Evolutionary conservation across 2,113 vertebrate genomes (phyloP).

Genomic region (Nesoenas mayeri): DNA sequence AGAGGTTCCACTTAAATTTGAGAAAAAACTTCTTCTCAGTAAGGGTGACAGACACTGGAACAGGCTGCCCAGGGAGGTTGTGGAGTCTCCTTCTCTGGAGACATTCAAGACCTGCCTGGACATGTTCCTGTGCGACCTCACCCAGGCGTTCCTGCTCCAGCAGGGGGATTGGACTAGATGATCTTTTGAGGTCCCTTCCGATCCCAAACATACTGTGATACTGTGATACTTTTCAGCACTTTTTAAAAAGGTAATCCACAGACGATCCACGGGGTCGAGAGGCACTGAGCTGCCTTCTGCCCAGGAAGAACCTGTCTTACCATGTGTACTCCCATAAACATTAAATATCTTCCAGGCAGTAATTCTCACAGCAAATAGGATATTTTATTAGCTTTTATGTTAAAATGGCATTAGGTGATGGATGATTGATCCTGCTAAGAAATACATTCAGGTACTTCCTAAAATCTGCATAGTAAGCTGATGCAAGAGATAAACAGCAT

Average conservation of each 20-base stretch:
- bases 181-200: too few relatives aligned
- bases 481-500: not conserved
- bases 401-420: not conserved
- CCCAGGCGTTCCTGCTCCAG: too few relatives aligned
- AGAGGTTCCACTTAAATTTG: too few relatives aligned
- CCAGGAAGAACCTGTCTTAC: not conserved
- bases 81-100: too few relatives aligned
- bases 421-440: not conserved
- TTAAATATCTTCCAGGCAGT: not conserved
- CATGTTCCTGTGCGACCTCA: too few relatives aligned
- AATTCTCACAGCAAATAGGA: not conserved
- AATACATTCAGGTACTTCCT: not conserved
- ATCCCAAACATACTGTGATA: too few relatives aligned
- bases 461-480: not conserved
- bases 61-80: too few relatives aligned
- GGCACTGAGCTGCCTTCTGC: not conserved
- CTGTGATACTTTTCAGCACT: not conserved
- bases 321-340: not conserved
- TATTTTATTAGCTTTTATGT: not conserved
- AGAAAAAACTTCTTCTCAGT: too few relatives aligned
- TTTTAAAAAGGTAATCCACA: not conserved
- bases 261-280: not conserved
- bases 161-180: too few relatives aligned
- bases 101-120: too few relatives aligned
- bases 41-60: too few relatives aligned